These are phyloP conservation scores for Venustoraphidia nigricollis DNA, from an alignment of 2,888 invertebrate genomes.

Conservation along the genomic window DNA sequence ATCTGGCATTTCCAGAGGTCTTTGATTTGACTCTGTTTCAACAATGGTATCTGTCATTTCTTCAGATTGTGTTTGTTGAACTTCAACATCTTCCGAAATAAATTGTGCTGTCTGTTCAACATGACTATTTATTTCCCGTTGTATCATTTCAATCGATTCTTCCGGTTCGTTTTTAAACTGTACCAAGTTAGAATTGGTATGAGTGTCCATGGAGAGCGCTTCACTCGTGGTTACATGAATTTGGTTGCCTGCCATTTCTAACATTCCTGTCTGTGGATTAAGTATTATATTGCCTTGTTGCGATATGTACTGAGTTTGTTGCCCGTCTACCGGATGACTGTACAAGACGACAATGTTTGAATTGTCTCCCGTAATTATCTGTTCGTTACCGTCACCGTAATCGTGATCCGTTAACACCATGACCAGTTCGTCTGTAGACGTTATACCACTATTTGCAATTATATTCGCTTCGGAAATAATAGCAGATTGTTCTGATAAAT, in stretches of 20 bases:
- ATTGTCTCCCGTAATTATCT: slow-evolving; percentile 32
- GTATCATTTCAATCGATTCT: slow-evolving; percentile 29
- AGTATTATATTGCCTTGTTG: slow-evolving; percentile 28
- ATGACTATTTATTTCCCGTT: slow-evolving; percentile 24
- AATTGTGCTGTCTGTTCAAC: slow-evolving; percentile 4
- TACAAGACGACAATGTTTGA: slow-evolving; percentile 48
- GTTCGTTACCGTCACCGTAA: slow-evolving; percentile 35
- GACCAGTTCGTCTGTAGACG: slow-evolving; percentile 39
- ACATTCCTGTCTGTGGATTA: slow-evolving; percentile 24
- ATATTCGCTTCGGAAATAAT: neutral
- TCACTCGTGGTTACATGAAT: slow-evolving; percentile 2
- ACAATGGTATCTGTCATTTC: neutral
- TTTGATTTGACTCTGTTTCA: neutral
- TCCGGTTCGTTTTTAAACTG: neutral
- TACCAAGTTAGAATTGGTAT: slow-evolving; percentile 12
- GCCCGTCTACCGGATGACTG: slow-evolving; percentile 40
- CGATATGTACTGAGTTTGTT: slow-evolving; percentile 35
- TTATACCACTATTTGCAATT: slow-evolving; percentile 17
- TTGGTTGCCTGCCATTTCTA: slow-evolving; percentile 7
- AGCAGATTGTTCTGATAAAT: slow-evolving; percentile 21
- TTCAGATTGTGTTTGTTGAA: neutral
- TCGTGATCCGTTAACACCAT: slow-evolving; percentile 46
- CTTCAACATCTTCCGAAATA: neutral
- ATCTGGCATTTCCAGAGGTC: neutral
- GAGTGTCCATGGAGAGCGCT: slow-evolving; percentile 6